Base-by-base conservation (phyloP, 2,797 vertebrate species). In the Crocodylus rhombifer region DNA sequence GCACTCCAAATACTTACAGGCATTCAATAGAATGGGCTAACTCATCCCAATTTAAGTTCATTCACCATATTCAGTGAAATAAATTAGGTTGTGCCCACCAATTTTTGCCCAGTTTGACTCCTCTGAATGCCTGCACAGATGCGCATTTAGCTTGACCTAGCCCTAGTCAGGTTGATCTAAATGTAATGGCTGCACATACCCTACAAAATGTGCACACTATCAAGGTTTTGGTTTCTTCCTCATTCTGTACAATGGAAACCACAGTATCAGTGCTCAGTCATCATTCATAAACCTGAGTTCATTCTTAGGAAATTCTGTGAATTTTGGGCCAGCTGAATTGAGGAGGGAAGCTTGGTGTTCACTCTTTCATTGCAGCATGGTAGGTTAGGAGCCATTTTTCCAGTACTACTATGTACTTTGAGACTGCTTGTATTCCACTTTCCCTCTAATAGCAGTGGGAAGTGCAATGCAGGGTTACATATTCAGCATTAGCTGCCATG, bases 391-490 rank as follows among this genome's bases (percentile, higher is more conserved):
- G 87, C 55, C 55, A 58, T n/a, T 58, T 62, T 58, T 80, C 25
- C 63, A 78, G 30, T 57, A 73, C 15, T 2, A 6, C 7, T 57
- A 28, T 26, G 42, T 51, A 51, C 42, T 51, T 51, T 51, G 42
- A 51, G 42, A 51, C 42, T 51, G 42, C 42, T 51, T 51, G 42
- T 51, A 51, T 51, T 51, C 42, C 42, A 51, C 82, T 73, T 58
- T 84, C 60, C 84, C 90, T 64, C 76, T 23, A 76, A 25, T 73
- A 25, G 23, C 26, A 25, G 69, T 18, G 42, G 73, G 94, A 89
- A 86, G 51, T 1, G 0, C 80, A 8, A 36, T 33, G 74, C 0
- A 0, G 62, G 30, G 2, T 64, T 76, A 86, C 61, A 30, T 30
- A 25, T 9, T 90, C 30, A 5, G 51, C 76, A 60, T n/a, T 80